Conservation (phyloP, 2,797 vertebrate species). For the Danio kyathit region DNA sequence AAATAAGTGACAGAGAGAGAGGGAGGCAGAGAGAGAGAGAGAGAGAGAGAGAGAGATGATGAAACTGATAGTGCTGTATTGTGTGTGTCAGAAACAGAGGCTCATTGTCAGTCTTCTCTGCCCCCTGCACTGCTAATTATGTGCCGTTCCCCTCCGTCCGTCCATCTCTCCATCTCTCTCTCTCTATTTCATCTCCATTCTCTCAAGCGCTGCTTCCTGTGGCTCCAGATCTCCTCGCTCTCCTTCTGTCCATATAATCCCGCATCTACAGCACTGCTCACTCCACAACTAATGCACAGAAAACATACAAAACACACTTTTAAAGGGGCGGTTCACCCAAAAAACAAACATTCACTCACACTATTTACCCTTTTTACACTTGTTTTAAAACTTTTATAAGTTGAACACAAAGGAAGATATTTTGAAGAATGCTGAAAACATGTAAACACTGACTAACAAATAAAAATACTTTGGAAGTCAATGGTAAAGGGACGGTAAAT, state of each 20-base stretch:
- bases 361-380: too few relatives aligned
- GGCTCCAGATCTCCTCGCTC: slow-evolving; percentile 57
- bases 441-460: too few relatives aligned
- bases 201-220: slow-evolving; percentile 20
- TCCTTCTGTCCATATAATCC: slow-evolving; percentile 11
- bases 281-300: too few relatives aligned
- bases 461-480: too few relatives aligned
- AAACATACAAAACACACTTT: too few relatives aligned
- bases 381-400: too few relatives aligned
- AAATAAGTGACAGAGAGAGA: background rate
- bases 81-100: slow-evolving; percentile 75
- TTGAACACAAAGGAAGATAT: too few relatives aligned
- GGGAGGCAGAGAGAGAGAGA: slow-evolving; percentile 36
- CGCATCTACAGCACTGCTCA: too few relatives aligned
- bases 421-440: too few relatives aligned
- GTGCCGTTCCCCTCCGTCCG: slow-evolving; percentile 50
- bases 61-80: slow-evolving; percentile 61
- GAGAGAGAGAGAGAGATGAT: slow-evolving; percentile 58
- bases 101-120: slow-evolving; percentile 76
- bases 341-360: too few relatives aligned
- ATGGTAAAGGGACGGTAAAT: too few relatives aligned
- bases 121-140: slow-evolving; percentile 78
- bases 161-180: background rate
- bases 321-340: too few relatives aligned
- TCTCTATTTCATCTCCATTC: slow-evolving; percentile 5